phyloP scores from a whole-genome alignment of 2,888 invertebrate species.

The Molorchus minor region DNA sequence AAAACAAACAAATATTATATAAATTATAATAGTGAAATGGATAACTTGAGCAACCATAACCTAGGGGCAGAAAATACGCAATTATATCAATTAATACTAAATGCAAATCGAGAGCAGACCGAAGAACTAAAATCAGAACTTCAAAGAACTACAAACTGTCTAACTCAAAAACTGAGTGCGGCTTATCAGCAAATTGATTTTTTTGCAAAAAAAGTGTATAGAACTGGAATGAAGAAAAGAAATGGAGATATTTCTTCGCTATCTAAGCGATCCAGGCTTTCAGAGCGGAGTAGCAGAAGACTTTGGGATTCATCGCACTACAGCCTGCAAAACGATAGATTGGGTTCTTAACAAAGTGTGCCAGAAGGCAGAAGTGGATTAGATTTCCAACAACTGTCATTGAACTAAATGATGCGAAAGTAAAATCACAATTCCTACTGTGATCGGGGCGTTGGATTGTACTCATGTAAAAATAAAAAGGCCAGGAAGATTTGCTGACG shows the following conservation, averaged over 20 bases:
- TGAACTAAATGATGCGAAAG: slow-evolving; percentile 23
- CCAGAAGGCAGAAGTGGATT: slow-evolving; percentile 25
- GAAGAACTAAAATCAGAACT: too few species aligned
- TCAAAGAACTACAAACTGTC: too few species aligned
- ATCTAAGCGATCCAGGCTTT: slow-evolving; percentile 13
- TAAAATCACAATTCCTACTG: slow-evolving; percentile 9
- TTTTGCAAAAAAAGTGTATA: too few species aligned
- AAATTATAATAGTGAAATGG: too few species aligned
- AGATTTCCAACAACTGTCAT: slow-evolving; percentile 27
- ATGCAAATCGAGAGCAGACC: too few species aligned
- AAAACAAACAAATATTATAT: too few species aligned
- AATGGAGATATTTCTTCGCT: slow-evolving; percentile 30
- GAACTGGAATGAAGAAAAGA: too few species aligned
- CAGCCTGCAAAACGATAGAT: slow-evolving; percentile 19
- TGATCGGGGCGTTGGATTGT: slow-evolving; percentile 7
- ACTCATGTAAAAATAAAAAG: slow-evolving; percentile 11
- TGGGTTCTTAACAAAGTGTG: slow-evolving; percentile 15
- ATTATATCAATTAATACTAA: too few species aligned
- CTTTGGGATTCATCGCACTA: slow-evolving; percentile 9
- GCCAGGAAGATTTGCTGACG: slow-evolving; percentile 21
- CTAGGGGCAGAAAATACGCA: too few species aligned
- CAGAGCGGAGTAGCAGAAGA: slow-evolving; percentile 11
- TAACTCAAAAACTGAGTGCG: too few species aligned
- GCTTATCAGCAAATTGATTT: too few species aligned
- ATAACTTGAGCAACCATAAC: too few species aligned